Base-by-base conservation (phyloP, 2,888 invertebrate species). In the Acholoe squamosa region DNA sequence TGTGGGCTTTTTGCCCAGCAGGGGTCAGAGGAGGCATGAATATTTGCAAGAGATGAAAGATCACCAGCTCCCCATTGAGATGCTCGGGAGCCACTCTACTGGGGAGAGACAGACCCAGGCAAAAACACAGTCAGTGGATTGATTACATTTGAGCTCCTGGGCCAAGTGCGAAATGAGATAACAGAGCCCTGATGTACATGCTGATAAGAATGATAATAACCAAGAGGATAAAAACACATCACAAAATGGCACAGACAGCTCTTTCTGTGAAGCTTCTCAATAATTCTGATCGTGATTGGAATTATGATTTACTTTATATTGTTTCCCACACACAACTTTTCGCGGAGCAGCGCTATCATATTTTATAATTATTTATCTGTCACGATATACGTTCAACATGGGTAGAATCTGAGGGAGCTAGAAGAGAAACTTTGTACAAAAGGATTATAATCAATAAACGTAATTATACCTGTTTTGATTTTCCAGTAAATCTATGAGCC, bases 121-220 rank as follows among this genome's bases (percentile, higher is more conserved):
- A 61, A 61, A 54, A 61, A 61, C 61, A 61, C 25, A n/a, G 22
- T 61, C 22, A 61, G 10, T 61, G 61, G 61, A 61, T 61, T 61
- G 61, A 61, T 61, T 61, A 61, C 61, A 61, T 61, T 19, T 61
- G 61, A 61, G 61, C 61, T 61, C 61, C 61, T n/a, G 61, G 61
- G 61, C 61, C 61, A 61, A 61, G 61, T 61, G 61, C 25, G 61
- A 61, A 61, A 61, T 61, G 61, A 61, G 61, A 61, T 61, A 61
- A 61, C 61, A 61, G 61, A n/a, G n/a, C 25, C 61, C 61, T n/a
- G n/a, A 61, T n/a, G 61, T 61, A 61, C 22, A 19, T 61, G 22
- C 14, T 61, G 61, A 61, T 61, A 61, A n/a, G 61, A 3, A 61
- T 14, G n/a, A 61, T 19, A 61, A 61, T 61, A 61, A 61, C 25